phyloP scores from a whole-genome alignment of 1,140 invertebrate genomes.

The Plectrocnemia conspersa region DNA sequence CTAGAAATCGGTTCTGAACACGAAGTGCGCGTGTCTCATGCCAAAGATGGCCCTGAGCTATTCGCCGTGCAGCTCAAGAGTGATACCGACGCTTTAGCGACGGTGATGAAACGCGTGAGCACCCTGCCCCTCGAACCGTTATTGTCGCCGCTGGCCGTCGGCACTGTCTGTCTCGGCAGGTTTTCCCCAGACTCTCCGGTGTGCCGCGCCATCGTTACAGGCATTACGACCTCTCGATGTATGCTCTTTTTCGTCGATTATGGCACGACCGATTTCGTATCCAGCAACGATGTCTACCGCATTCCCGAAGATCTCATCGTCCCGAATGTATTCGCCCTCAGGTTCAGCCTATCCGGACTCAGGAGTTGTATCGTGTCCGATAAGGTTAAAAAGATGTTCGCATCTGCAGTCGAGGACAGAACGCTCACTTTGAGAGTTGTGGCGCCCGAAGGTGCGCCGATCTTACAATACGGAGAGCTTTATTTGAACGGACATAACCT shows the following conservation, averaged over 20 bases:
- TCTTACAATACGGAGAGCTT: constrained; percentile 68
- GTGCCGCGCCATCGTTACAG: constrained; percentile 68
- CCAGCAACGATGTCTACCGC: constrained; percentile 64
- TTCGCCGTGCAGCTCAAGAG: constrained; percentile 67
- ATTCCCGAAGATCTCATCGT: constrained; percentile 65
- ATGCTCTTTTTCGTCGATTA: constrained; percentile 75
- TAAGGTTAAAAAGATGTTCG: constrained; percentile 66
- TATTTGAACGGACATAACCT: constrained; percentile 55
- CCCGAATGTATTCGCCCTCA: constrained; percentile 65
- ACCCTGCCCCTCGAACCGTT: constrained; percentile 52
- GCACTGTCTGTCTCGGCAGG: constrained; percentile 66
- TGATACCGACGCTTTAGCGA: constrained; percentile 53
- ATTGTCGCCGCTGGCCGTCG: constrained; percentile 58
- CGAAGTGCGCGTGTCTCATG: constrained; percentile 65
- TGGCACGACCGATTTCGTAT: constrained; percentile 66
- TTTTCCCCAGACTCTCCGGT: constrained; percentile 60
- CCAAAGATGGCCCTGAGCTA: constrained; percentile 68
- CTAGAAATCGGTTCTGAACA: constrained; percentile 57
- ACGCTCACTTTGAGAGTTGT: constrained; percentile 59
- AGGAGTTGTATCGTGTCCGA: constrained; percentile 60
- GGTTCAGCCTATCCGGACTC: constrained; percentile 65
- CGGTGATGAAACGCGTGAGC: constrained; percentile 66
- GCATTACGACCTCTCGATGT: constrained; percentile 54
- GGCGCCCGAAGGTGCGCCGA: constrained; percentile 59
- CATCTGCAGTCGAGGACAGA: constrained; percentile 57